Conservation (phyloP, 2,797 vertebrate species). For the Anas bahamensis region DNA sequence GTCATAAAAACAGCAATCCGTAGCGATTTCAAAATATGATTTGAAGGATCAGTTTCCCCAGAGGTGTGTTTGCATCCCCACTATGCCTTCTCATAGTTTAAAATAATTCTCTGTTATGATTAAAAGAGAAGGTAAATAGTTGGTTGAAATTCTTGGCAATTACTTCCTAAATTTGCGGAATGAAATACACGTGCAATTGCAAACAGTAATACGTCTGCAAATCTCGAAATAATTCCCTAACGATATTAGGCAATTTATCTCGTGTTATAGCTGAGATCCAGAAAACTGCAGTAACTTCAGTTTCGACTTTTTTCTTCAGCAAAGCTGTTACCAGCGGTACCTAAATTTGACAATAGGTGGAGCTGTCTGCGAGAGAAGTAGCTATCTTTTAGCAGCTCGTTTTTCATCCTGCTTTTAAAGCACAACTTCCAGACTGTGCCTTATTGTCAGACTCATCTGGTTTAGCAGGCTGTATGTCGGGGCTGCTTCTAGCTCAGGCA, state of each 20-base stretch:
- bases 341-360: constrained; percentile 47
- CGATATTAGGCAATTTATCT: not conserved
- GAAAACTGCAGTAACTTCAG: not conserved
- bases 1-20: not conserved
- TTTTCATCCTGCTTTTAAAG: not conserved
- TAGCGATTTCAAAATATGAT: not conserved
- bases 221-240: not conserved
- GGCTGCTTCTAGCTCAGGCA: not conserved
- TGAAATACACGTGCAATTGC: not conserved
- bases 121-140: not conserved
- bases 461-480: not conserved
- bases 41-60: not conserved
- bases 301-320: not conserved
- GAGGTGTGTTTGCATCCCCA: not conserved
- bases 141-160: not conserved
- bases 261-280: not conserved
- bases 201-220: not conserved
- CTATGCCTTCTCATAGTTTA: not conserved
- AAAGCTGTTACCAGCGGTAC: not conserved
- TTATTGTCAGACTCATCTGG: not conserved
- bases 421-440: not conserved
- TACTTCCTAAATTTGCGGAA: not conserved
- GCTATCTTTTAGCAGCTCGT: not conserved
- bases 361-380: constrained; percentile 55
- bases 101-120: not conserved